A percentile compares a stretch with the other conserved stretches of the same genome.
Conservation (phyloP, 2,797 vertebrate species). For the Gobio occitaniae region DNA sequence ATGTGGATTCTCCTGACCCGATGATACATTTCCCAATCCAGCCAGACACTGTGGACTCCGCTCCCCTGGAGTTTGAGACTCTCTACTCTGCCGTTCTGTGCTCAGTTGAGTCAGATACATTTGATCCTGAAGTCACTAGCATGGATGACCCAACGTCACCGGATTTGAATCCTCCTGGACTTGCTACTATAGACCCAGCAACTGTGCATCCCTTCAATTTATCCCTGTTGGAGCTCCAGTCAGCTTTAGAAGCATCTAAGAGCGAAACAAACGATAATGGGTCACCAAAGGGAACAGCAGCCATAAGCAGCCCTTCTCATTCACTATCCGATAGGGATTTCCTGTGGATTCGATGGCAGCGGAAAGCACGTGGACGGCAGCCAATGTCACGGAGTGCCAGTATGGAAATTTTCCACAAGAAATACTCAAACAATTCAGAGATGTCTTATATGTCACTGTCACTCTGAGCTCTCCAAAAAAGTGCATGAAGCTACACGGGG, state of each 20-base stretch:
- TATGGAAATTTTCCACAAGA: constrained; percentile 80
- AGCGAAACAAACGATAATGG: constrained; percentile 62
- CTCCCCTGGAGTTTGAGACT: constrained; percentile 55
- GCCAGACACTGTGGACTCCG: constrained; percentile 47
- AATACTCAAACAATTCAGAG: constrained; percentile 84
- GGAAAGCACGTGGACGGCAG: constrained; percentile 64
- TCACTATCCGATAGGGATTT: constrained; percentile 71
- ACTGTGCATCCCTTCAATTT: constrained; percentile 61
- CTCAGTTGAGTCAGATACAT: constrained; percentile 57
- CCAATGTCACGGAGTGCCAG: constrained; percentile 76
- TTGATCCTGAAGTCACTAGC: constrained; percentile 52
- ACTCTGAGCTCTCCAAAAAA: constrained; percentile 68
- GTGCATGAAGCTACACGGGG: constrained; percentile 57
- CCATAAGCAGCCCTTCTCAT: constrained; percentile 62
- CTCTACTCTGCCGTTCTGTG: constrained; percentile 59
- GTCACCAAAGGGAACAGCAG: constrained; percentile 56
- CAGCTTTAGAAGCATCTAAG: constrained; percentile 60
- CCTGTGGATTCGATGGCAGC: constrained; percentile 81
- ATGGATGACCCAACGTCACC: constrained; percentile 45
- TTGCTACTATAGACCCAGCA: constrained; percentile 60
- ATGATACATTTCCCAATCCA: constrained; percentile 53
- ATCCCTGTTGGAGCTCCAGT: constrained; percentile 62
- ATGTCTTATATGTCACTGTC: constrained; percentile 84
- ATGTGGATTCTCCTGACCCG: constrained; percentile 42
- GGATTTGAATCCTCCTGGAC: constrained; percentile 63